These are phyloP conservation scores for Guaruba guarouba DNA, from an alignment of 2,113 vertebrate species.

Conservation along the genomic window DNA sequence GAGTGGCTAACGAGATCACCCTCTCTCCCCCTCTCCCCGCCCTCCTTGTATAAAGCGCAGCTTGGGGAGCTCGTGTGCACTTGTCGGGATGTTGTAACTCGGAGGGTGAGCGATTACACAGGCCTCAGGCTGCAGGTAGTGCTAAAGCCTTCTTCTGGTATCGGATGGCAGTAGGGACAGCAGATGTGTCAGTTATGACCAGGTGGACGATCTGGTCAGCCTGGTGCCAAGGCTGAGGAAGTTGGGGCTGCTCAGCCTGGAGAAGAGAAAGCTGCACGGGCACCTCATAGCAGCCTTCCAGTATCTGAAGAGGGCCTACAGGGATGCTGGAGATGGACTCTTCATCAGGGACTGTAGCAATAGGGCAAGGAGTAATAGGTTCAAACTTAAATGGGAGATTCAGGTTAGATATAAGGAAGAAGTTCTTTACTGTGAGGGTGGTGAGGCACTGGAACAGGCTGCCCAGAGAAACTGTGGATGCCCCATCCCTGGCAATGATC, in stretches of 20 bases:
- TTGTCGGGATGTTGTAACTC: not conserved
- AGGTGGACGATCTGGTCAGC: not conserved
- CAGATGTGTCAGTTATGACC: not conserved
- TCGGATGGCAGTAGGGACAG: not conserved
- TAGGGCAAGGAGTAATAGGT: not conserved
- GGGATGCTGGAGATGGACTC: not conserved
- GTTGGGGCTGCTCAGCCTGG: not conserved
- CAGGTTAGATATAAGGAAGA: not conserved
- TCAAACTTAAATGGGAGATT: not conserved
- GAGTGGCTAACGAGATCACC: not conserved
- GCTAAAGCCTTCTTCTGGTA: not conserved
- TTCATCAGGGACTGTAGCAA: not conserved
- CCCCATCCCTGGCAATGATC: too few species aligned
- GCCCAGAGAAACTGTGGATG: not conserved
- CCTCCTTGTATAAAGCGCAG: not conserved
- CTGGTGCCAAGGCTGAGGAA: not conserved
- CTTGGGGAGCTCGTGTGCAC: accelerated
- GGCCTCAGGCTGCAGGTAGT: not conserved
- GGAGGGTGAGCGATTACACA: not conserved
- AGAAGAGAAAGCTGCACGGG: not conserved
- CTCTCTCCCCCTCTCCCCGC: too few species aligned
- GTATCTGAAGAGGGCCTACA: not conserved
- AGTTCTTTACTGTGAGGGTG: not conserved
- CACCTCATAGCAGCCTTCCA: not conserved
- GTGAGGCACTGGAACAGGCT: not conserved